Evolutionary conservation across 2,113 vertebrate species (phyloP).

Genomic region (Chitala chitala): DNA sequence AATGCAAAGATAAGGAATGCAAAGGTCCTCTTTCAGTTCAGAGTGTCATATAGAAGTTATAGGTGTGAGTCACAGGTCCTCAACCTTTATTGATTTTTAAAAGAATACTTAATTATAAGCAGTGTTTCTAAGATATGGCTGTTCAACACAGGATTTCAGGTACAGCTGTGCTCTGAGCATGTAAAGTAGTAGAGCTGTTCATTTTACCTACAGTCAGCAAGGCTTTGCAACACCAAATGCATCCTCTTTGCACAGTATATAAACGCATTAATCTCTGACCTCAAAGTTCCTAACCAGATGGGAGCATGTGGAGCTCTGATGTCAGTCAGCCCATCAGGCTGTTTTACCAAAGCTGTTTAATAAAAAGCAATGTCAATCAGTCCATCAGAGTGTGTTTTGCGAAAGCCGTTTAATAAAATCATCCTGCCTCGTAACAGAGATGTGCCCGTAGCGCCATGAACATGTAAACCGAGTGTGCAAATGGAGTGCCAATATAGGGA

Average conservation of each 20-base stretch:
- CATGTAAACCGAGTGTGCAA: background rate
- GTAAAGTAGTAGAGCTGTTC: too few relatives aligned
- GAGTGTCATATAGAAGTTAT: conserved; percentile 32
- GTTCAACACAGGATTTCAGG: background rate
- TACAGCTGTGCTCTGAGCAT: too few relatives aligned
- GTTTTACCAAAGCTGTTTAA: conserved; percentile 4
- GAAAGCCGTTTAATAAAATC: conserved; percentile 6
- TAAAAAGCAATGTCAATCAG: conserved; percentile 15
- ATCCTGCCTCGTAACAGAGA: background rate
- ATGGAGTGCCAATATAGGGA: background rate
- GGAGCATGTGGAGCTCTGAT: background rate
- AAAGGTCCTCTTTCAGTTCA: conserved; percentile 26
- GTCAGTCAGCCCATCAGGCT: background rate
- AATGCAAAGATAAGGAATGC: conserved; percentile 30
- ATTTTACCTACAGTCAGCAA: too few relatives aligned
- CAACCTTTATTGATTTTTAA: too few relatives aligned
- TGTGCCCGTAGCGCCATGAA: background rate
- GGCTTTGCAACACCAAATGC: background rate
- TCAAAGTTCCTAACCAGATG: conserved; percentile 13
- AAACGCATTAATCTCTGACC: background rate
- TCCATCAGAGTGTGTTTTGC: background rate
- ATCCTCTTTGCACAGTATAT: background rate
- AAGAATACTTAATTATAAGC: too few relatives aligned
- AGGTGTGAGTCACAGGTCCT: background rate
- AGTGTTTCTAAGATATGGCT: too few relatives aligned